Conservation (phyloP, 2,113 vertebrate species). For the Python bivittatus region DNA sequence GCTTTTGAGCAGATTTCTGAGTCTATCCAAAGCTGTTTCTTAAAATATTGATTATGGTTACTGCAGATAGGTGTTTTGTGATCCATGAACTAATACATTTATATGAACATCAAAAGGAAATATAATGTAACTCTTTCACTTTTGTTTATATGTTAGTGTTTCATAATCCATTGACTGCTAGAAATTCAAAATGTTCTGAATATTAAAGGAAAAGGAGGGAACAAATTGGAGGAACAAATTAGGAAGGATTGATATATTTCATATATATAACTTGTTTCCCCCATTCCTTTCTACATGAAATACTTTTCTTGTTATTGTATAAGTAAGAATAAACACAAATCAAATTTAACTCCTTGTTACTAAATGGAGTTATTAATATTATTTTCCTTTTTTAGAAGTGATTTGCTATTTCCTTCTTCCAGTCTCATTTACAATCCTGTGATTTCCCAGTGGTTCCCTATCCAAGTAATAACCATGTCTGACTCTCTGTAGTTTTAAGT, state of each 20-base stretch:
- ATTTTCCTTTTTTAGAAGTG: too few relatives aligned
- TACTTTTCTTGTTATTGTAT: too few relatives aligned
- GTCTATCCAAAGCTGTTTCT: constrained; percentile 63
- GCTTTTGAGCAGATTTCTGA: constrained; percentile 72
- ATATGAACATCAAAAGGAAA: constrained; percentile 44
- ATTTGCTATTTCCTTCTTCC: too few relatives aligned
- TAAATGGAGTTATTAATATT: too few relatives aligned
- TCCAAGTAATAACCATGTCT: too few relatives aligned
- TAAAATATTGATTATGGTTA: constrained; percentile 72
- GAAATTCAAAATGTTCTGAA: background rate
- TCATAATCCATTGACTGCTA: background rate
- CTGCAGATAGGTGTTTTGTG: constrained; percentile 73
- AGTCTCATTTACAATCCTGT: too few relatives aligned
- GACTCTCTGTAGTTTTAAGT: background rate
- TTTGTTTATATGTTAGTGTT: constrained; percentile 35
- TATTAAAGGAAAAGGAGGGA: background rate
- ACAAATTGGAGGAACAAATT: background rate
- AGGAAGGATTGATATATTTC: background rate
- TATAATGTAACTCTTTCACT: constrained; percentile 16
- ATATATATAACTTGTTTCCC: background rate
- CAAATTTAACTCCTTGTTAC: too few relatives aligned
- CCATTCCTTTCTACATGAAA: background rate
- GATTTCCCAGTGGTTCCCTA: too few relatives aligned
- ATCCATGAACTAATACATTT: constrained; percentile 57
- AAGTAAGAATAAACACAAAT: too few relatives aligned